A percentile compares a stretch with the other conserved stretches of the same genome.
Conservation (phyloP, 2,113 vertebrate species). For the Planiliza haematocheilus region DNA sequence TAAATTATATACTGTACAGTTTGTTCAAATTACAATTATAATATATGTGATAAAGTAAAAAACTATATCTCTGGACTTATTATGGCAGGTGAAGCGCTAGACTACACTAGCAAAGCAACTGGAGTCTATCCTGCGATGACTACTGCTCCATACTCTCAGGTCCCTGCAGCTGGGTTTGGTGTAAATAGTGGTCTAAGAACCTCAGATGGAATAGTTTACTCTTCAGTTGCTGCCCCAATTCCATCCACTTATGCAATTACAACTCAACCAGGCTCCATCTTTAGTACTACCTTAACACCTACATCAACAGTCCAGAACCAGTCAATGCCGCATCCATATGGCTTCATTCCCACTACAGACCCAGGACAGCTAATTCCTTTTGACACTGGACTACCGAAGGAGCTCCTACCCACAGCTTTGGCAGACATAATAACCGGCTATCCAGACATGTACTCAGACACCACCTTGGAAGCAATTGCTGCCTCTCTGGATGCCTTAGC, state of each 20-base stretch:
- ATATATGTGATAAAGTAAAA: constrained; percentile 82
- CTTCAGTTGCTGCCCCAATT: constrained; percentile 91
- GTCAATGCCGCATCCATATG: constrained; percentile 86
- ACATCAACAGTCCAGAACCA: constrained; percentile 87
- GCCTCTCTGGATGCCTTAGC: constrained; percentile 83
- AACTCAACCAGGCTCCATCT: constrained; percentile 96
- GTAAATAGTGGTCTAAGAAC: constrained; percentile 90
- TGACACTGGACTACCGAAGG: constrained; percentile 85
- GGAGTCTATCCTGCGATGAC: constrained; percentile 86
- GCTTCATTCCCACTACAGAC: constrained; percentile 87
- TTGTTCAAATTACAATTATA: constrained; percentile 51
- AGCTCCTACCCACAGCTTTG: constrained; percentile 85
- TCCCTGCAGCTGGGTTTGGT: constrained; percentile 85
- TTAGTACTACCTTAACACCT: constrained; percentile 87
- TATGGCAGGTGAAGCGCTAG: constrained; percentile 97
- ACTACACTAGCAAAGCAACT: constrained; percentile 95
- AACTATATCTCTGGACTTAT: constrained; percentile 89
- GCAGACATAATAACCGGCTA: constrained; percentile 88
- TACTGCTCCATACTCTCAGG: constrained; percentile 89
- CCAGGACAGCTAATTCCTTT: constrained; percentile 84
- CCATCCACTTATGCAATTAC: constrained; percentile 96
- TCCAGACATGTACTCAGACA: constrained; percentile 90
- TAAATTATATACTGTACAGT: constrained; percentile 59
- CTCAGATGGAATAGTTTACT: constrained; percentile 95
- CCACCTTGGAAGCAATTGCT: constrained; percentile 89